Conservation (phyloP, 2,797 vertebrate genomes). For the Sebastes vulpes region DNA sequence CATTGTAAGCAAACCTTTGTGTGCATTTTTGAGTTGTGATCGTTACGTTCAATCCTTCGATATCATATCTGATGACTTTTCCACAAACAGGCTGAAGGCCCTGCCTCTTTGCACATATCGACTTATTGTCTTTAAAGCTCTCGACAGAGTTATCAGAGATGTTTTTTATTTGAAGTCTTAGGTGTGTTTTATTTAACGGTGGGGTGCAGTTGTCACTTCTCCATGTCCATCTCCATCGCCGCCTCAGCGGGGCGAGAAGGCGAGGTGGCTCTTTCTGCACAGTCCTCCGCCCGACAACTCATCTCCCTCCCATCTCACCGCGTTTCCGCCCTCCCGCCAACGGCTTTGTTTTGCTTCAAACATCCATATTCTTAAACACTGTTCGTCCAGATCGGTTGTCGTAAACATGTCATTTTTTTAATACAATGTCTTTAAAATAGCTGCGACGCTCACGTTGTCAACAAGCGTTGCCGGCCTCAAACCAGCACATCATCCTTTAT, state of each 20-base stretch:
- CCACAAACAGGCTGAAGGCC: conserved; percentile 57
- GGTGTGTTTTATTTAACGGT: conserved; percentile 2
- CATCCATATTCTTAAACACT: conserved; percentile 68
- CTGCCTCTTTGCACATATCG: conserved; percentile 80
- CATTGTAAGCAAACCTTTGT: conserved; percentile 75
- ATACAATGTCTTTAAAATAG: conserved; percentile 41
- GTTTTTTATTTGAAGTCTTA: conserved; percentile 15
- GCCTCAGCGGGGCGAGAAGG: conserved; percentile 5
- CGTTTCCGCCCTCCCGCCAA: conserved; percentile 52
- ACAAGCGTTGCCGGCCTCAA: conserved; percentile 57
- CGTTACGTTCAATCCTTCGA: conserved; percentile 53
- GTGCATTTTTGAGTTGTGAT: conserved; percentile 79
- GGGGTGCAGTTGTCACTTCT: conserved; percentile 38
- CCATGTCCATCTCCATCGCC: background rate
- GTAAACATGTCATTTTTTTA: conserved; percentile 41
- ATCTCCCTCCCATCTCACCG: conserved; percentile 39
- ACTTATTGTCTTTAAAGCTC: conserved; percentile 51
- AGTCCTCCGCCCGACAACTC: conserved; percentile 47
- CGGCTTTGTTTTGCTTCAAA: conserved; percentile 69
- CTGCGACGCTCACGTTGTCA: conserved; percentile 52
- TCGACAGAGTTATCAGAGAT: conserved; percentile 11
- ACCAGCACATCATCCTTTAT: conserved; percentile 81
- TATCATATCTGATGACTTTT: conserved; percentile 53
- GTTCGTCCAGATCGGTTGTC: conserved; percentile 51
- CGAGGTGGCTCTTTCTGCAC: conserved; percentile 30